A percentile compares a stretch with the other conserved stretches of the same genome.
Conservation (phyloP, 2,888 invertebrate species). For the Adelognathus sp. region DNA sequence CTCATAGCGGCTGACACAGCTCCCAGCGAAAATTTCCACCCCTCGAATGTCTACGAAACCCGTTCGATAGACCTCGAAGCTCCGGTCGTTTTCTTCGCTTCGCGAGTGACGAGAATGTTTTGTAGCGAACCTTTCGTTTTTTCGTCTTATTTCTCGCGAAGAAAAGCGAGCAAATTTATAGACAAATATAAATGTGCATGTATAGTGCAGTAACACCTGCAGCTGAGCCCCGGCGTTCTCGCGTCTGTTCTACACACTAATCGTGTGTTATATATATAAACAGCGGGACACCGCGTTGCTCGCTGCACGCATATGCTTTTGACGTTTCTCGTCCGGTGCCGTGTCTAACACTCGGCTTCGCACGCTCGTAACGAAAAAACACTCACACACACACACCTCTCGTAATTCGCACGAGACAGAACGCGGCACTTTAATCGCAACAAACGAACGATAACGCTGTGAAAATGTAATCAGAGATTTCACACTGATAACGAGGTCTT, state of each 20-base stretch:
- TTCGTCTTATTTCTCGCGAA: not conserved
- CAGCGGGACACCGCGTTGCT: slow-evolving; percentile 46
- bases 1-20: not conserved
- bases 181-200: not conserved
- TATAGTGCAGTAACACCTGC: not conserved
- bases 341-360: slow-evolving; percentile 36
- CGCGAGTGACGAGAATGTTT: slow-evolving; percentile 14
- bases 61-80: not conserved
- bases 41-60: not conserved
- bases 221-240: not conserved
- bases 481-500: not conserved
- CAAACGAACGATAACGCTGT: not conserved
- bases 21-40: not conserved
- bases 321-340: slow-evolving; percentile 75
- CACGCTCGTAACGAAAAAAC: slow-evolving; percentile 14
- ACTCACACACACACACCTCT: not conserved
- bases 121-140: no score
- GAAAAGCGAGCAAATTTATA: not conserved
- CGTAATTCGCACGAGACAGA: not conserved
- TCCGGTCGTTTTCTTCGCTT: slow-evolving; percentile 30
- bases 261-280: no score
- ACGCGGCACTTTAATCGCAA: not conserved
- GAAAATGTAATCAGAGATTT: not conserved
- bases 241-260: not conserved
- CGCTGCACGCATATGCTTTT: slow-evolving; percentile 71